Evolutionary conservation across 2,113 vertebrate genomes (phyloP).

Genomic region (Oreochromis tanganicae): DNA sequence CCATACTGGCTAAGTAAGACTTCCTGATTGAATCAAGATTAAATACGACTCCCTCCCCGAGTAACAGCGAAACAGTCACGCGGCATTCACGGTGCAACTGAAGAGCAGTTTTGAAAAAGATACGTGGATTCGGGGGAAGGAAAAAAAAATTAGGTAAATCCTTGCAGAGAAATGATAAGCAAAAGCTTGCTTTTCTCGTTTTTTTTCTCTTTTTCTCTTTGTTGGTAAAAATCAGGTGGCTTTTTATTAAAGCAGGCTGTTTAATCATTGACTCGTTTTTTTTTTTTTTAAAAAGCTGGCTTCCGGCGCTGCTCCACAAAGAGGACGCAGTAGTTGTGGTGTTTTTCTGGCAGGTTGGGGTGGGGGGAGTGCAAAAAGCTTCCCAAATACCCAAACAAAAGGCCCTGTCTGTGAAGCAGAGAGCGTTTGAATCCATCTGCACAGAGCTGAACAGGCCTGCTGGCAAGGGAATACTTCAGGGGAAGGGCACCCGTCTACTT

Average conservation of each 20-base stretch:
- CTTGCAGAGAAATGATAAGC: background rate
- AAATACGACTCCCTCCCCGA: background rate
- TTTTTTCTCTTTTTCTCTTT: background rate
- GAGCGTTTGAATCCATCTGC: conserved; percentile 68
- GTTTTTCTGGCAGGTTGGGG: background rate
- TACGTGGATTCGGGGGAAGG: background rate
- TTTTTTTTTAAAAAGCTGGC: background rate
- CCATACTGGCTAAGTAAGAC: conserved; percentile 13
- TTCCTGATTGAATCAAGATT: conserved; percentile 35
- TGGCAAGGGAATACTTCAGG: conserved; percentile 86
- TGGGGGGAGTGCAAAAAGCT: conserved; percentile 8
- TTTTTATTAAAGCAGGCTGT: background rate
- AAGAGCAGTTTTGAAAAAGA: background rate
- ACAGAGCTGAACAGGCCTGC: conserved; percentile 79
- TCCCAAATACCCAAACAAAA: conserved; percentile 65
- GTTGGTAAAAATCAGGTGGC: conserved; percentile 1
- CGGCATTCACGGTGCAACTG: background rate
- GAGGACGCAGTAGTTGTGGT: background rate
- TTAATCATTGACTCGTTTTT: background rate
- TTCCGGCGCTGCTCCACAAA: conserved; percentile 11
- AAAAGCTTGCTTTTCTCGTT: background rate
- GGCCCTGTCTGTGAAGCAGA: conserved; percentile 70
- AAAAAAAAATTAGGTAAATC: background rate
- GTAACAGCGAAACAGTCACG: background rate
- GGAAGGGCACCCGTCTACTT: conserved; percentile 95